phyloP scores from a whole-genome alignment of 2,888 invertebrate species.

The Drosophila ezoana region DNA sequence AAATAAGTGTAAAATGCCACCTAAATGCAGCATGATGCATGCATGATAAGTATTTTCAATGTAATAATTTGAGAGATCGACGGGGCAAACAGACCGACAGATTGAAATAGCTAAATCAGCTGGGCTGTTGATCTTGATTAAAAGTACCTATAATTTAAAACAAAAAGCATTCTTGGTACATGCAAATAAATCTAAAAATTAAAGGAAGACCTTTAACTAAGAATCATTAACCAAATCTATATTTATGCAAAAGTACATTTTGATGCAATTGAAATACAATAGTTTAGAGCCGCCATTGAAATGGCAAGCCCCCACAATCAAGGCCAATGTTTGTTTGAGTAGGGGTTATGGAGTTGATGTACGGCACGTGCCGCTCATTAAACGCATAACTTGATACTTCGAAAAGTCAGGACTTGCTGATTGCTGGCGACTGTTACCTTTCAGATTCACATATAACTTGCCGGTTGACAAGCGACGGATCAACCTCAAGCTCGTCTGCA shows the following conservation, averaged over 20 bases:
- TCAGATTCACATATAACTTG: conserved; percentile 10
- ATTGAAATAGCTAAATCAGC: no score
- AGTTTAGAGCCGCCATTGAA: neutral
- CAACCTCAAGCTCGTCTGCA: neutral
- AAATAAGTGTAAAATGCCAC: no score
- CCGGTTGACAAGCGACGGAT: conserved; percentile 9
- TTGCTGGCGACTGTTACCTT: conserved; percentile 44
- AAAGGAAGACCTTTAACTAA: neutral
- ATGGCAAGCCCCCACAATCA: neutral
- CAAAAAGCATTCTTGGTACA: no score
- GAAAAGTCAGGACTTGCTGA: conserved; percentile 49
- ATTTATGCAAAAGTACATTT: neutral
- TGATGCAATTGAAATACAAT: conserved; percentile 5
- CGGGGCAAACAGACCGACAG: no score
- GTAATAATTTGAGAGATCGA: no score
- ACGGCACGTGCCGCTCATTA: conserved; percentile 82
- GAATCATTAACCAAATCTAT: neutral
- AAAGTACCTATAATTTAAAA: no score
- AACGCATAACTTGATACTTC: conserved; percentile 79
- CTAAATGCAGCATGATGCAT: no score
- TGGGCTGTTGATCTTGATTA: no score
- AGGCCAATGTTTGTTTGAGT: neutral
- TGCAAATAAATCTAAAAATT: neutral
- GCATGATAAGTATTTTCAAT: no score
- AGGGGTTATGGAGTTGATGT: neutral